phyloP scores from a whole-genome alignment of 2,888 invertebrate species.

The Imbricaverruca yamaguchii region DNA sequence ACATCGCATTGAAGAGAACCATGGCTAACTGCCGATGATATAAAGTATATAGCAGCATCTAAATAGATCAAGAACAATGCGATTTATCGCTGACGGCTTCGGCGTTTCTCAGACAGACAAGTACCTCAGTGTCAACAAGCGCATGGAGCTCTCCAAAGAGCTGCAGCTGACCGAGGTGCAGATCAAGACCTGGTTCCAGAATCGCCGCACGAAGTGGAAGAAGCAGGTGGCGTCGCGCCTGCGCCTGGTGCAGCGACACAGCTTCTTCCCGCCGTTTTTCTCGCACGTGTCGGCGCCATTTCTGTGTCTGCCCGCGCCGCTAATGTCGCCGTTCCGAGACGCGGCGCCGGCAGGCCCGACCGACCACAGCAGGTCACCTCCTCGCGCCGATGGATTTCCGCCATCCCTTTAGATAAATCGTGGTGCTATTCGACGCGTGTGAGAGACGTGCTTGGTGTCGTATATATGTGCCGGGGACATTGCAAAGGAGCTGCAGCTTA shows the following conservation, averaged over 20 bases:
- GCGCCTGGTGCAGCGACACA: constrained; percentile 81
- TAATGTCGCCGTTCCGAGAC: background rate
- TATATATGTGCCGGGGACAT: no score
- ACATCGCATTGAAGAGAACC: no score
- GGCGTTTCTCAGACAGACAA: constrained; percentile 62
- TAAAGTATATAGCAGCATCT: no score
- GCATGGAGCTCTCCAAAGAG: constrained; percentile 85
- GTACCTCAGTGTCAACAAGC: constrained; percentile 88
- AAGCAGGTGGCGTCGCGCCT: constrained; percentile 85
- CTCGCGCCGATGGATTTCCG: no score
- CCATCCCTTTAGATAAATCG: no score
- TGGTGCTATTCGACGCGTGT: no score
- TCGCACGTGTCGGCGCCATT: constrained; percentile 31
- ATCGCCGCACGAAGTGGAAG: constrained; percentile 93
- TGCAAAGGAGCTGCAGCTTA: no score
- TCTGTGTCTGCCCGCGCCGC: constrained; percentile 28
- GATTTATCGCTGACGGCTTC: no score
- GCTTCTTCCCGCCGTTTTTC: constrained; percentile 43
- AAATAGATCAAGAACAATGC: no score
- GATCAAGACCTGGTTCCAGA: constrained; percentile 96
- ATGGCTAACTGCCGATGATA: no score
- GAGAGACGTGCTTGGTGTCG: no score
- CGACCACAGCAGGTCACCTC: background rate
- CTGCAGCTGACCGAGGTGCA: constrained; percentile 86
- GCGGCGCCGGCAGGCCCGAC: background rate